Conservation (phyloP, 2,113 vertebrate species). For the Cacatua alba region DNA sequence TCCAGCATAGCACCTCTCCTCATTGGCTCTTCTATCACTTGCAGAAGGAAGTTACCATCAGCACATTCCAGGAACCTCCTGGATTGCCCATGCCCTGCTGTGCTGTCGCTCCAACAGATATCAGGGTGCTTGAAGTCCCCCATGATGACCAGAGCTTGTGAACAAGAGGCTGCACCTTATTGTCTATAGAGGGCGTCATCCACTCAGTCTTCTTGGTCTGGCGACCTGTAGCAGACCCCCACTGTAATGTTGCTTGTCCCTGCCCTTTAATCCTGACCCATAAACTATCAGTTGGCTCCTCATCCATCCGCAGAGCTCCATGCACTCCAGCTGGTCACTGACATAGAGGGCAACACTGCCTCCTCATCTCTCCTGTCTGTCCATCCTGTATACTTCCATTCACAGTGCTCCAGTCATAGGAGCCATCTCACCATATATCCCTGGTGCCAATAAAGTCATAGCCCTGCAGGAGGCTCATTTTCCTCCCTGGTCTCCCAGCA, state of each 20-base stretch:
- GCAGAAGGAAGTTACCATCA: background rate
- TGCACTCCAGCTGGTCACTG: background rate
- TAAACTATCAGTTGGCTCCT: background rate
- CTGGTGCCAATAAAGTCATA: background rate
- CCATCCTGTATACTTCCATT: background rate
- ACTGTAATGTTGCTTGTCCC: background rate
- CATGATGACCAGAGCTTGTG: background rate
- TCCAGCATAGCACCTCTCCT: background rate
- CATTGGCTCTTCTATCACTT: background rate
- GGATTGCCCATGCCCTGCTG: background rate
- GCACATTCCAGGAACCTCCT: background rate
- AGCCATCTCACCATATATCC: background rate
- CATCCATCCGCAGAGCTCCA: background rate
- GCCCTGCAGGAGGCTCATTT: background rate
- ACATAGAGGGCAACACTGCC: background rate
- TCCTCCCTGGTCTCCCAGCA: background rate
- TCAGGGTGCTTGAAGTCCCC: background rate
- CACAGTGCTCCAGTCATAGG: background rate
- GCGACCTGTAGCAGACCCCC: background rate
- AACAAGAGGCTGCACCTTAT: background rate
- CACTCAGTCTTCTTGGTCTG: accelerated
- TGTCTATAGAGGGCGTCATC: background rate
- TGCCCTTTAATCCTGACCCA: background rate
- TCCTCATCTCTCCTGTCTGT: background rate
- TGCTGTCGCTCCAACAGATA: background rate